Evolutionary conservation across 2,113 vertebrate species (phyloP), one percentile per base, ranked within the genome.

Genomic region (Mirza zaza): DNA sequence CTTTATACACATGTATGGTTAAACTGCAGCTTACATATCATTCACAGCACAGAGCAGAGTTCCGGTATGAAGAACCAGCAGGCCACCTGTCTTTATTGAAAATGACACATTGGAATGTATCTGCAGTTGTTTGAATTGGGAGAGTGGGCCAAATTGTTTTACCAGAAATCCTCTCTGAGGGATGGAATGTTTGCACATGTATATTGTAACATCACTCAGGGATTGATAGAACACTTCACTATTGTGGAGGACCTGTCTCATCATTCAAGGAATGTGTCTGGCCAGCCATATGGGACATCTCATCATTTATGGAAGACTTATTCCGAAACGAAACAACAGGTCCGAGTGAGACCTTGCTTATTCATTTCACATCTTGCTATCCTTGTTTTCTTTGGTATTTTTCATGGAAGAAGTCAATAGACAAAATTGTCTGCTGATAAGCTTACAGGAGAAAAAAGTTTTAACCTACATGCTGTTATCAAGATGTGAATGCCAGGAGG

Each of bases 91-190:
- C 97, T 91, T 97, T 95, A 94, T 97, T 95, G 94, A 98, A 95
- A 76, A 91, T 92, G 94, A 48, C 95, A 70, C 75, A 91, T 39
- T 97, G 97, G 95, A 98, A 97, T 95, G 90, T 83, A 85, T 95
- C 65, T 88, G 71, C 93, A 97, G 91, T 97, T 97, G 95, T 94
- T 93, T 96, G 84, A 80, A 83, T 73, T 61, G 48, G 61, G 80
- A 87, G 80, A 96, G 65, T 79, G 86, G 89, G 95, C 91, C 93
- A 97, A 98, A 98, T 97, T 85, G 96, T 97, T 98, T 97, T 98
- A 91, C 89, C 97, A 98, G 97, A 96, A 97, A 96, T 94, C 65
- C 75, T 91, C 50, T 96, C n/a, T 42, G 61, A 77, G 84, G 91
- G 55, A 65, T 4, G 75, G 97, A 97, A 97, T 97, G 93, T 96